Evolutionary conservation across 2,113 vertebrate species (phyloP).

Genomic region (Echinops telfairi): DNA sequence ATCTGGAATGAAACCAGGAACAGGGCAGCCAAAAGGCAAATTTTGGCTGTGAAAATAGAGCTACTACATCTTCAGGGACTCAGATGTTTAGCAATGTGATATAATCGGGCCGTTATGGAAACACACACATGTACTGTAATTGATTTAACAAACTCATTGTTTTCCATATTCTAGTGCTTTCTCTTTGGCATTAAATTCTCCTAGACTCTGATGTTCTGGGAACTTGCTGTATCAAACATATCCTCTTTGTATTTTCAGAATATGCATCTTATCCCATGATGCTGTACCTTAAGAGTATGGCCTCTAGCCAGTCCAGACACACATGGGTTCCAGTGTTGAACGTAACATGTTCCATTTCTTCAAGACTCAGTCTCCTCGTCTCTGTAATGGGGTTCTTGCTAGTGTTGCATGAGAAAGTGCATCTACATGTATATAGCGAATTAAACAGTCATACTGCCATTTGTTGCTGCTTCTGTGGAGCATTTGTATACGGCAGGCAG

Average conservation of each 20-base stretch:
- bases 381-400: not conserved
- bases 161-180: not conserved
- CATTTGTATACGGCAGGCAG: not conserved
- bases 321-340: not conserved
- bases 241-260: not conserved
- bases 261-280: too few species aligned
- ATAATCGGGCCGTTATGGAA: not conserved
- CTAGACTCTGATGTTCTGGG: not conserved
- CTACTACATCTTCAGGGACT: not conserved
- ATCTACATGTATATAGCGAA: not conserved
- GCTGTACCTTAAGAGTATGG: too few species aligned
- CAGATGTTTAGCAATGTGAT: not conserved
- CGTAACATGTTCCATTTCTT: not conserved
- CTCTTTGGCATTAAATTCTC: constrained; percentile 26
- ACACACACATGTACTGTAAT: not conserved
- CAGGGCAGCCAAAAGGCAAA: constrained; percentile 56
- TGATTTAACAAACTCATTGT: not conserved
- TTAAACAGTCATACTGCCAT: not conserved
- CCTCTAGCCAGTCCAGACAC: not conserved
- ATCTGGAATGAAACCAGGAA: constrained; percentile 66
- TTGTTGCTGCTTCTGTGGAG: not conserved
- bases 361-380: not conserved
- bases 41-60: constrained; percentile 33
- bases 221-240: not conserved
- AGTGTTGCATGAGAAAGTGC: not conserved